A percentile compares a stretch with the other conserved stretches of the same genome.
These are phyloP conservation scores for Pristionchus pacificus DNA, from an alignment of 1,140 invertebrate genomes.

Conservation along the genomic window DNA sequence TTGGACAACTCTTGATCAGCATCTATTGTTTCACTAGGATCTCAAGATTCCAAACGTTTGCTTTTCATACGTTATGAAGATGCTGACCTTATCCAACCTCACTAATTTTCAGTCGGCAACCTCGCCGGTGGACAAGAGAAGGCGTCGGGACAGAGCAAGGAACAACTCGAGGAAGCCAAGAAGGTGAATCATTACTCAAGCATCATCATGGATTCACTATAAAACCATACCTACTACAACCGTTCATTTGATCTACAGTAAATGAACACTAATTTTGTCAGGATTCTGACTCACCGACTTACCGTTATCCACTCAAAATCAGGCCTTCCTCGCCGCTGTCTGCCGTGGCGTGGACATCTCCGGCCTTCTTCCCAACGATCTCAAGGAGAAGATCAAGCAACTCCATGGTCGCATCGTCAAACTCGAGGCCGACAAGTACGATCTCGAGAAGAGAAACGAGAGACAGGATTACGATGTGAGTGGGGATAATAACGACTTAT, in stretches of 20 bases:
- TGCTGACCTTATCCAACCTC: too few relatives aligned
- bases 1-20: too few relatives aligned
- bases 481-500: slow-evolving; percentile 8
- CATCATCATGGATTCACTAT: background rate
- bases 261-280: too few relatives aligned
- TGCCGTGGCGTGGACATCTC: slow-evolving; percentile 45
- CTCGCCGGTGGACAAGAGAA: too few relatives aligned
- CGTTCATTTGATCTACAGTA: too few relatives aligned
- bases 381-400: slow-evolving; percentile 54
- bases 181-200: too few relatives aligned
- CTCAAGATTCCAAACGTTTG: too few relatives aligned
- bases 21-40: too few relatives aligned
- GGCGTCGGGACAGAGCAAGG: slow-evolving; percentile 37
- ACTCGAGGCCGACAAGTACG: slow-evolving; percentile 98
- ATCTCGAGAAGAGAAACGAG: slow-evolving; percentile 97
- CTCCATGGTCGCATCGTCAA: slow-evolving; percentile 91
- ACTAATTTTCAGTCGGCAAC: too few relatives aligned
- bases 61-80: too few relatives aligned
- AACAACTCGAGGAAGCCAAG: slow-evolving; percentile 53
- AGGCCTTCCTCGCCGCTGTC: slow-evolving; percentile 42
- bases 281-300: too few relatives aligned
- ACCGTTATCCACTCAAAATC: too few relatives aligned
- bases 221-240: slow-evolving; percentile 10
- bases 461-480: slow-evolving; percentile 98
- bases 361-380: slow-evolving; percentile 44